Conservation (phyloP, 2,113 vertebrate genomes). For the Salvelinus fontinalis region DNA sequence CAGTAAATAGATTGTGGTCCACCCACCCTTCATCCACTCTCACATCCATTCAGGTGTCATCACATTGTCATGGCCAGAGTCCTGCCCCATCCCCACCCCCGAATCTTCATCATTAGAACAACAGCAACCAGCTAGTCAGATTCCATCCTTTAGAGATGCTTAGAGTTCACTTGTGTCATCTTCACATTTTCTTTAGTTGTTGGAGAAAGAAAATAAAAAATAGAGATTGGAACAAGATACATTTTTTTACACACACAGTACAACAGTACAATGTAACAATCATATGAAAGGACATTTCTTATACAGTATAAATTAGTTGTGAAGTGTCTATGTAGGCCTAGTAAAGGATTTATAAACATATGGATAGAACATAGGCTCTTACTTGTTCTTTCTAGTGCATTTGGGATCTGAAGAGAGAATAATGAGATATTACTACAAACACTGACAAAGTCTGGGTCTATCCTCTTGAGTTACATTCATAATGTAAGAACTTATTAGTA, state of each 20-base stretch:
- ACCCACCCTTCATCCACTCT: background rate
- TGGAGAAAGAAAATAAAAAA: constrained; percentile 13
- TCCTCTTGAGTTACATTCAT: background rate
- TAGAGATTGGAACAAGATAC: background rate
- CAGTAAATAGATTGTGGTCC: background rate
- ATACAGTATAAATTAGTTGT: too few species aligned
- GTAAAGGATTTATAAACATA: background rate
- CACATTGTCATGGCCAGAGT: background rate
- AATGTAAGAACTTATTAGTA: background rate
- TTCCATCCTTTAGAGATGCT: constrained; percentile 20
- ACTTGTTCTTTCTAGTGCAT: constrained; percentile 56
- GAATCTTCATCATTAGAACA: background rate
- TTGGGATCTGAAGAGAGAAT: constrained; percentile 59
- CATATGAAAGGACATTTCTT: too few species aligned
- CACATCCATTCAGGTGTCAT: background rate
- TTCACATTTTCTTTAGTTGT: constrained; percentile 53
- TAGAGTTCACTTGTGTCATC: constrained; percentile 69
- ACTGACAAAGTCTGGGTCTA: background rate
- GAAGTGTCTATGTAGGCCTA: too few species aligned
- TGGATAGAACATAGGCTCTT: constrained; percentile 19
- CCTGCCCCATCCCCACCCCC: constrained; percentile 2
- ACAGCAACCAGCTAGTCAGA: constrained; percentile 50
- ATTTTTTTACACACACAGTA: too few species aligned
- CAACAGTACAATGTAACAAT: background rate
- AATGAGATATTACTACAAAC: constrained; percentile 4